Conservation (phyloP, 2,888 invertebrate species). For the Pandemis heparana region DNA sequence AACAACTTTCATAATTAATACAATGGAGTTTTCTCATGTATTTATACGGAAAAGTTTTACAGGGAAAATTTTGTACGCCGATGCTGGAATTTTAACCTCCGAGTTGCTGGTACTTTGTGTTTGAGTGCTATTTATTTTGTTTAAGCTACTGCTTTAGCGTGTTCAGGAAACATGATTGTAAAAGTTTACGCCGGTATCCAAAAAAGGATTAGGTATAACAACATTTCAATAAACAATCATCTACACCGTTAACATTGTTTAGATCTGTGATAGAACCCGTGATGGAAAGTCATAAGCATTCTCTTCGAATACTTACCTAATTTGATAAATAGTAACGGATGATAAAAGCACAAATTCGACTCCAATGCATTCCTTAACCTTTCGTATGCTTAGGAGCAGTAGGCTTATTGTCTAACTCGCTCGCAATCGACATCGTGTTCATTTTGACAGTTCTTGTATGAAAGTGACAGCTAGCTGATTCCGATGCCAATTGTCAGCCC, state of each 20-base stretch:
- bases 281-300: too few species aligned
- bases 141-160: conserved; percentile 5
- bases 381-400: too few species aligned
- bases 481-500: too few species aligned
- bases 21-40: conserved; percentile 14
- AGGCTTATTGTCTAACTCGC: too few species aligned
- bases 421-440: too few species aligned
- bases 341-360: too few species aligned
- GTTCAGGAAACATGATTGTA: conserved; percentile 2
- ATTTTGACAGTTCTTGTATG: too few species aligned
- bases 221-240: neutral
- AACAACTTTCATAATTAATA: conserved; percentile 33
- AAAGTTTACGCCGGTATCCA: neutral
- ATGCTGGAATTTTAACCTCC: conserved; percentile 10
- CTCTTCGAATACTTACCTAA: too few species aligned
- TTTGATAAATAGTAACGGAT: too few species aligned
- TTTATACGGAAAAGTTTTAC: conserved; percentile 16
- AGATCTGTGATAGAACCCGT: too few species aligned
- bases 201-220: neutral
- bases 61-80: conserved; percentile 11
- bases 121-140: conserved; percentile 14
- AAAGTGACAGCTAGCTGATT: too few species aligned
- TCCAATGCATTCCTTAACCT: neutral
- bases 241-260: too few species aligned
- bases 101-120: neutral